These are phyloP conservation scores for Sussaba pulchella DNA, from an alignment of 2,888 invertebrate genomes.

Conservation along the genomic window DNA sequence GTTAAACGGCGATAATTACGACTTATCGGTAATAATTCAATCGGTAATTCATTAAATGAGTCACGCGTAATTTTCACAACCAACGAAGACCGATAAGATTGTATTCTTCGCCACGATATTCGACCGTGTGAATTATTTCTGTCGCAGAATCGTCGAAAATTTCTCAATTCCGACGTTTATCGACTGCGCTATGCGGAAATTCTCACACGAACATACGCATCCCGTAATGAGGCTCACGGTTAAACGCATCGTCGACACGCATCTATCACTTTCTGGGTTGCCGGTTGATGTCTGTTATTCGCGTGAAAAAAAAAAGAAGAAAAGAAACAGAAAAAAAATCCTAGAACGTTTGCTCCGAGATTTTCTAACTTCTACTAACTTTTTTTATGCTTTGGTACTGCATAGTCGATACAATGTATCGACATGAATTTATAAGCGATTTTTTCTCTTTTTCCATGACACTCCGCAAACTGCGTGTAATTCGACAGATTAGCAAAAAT, in stretches of 20 bases:
- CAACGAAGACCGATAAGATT: too few species aligned
- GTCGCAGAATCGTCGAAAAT: not conserved
- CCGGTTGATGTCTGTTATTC: slow-evolving; percentile 61
- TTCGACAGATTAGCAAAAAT: too few species aligned
- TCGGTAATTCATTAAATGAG: too few species aligned
- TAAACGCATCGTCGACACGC: slow-evolving; percentile 63
- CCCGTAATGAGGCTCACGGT: slow-evolving; percentile 45
- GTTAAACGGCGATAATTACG: too few species aligned
- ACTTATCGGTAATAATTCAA: too few species aligned
- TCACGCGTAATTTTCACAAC: too few species aligned
- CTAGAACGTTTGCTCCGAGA: not conserved
- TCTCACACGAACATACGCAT: slow-evolving; percentile 25
- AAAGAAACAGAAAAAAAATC: not conserved
- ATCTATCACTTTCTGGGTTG: slow-evolving; percentile 70
- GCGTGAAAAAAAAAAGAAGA: not conserved
- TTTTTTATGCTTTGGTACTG: not conserved
- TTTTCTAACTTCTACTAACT: slow-evolving; percentile 15
- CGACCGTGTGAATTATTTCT: too few species aligned
- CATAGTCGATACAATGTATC: not conserved
- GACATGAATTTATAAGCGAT: not conserved
- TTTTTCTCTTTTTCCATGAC: too few species aligned
- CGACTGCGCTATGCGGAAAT: slow-evolving; percentile 30
- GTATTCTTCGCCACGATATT: too few species aligned
- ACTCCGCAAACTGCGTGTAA: too few species aligned
- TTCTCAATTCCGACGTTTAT: not conserved